Conservation (phyloP, 2,113 vertebrate species). For the human region GRCh38 chr2:107638501-107639000, state of each 20-base stretch:
- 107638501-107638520: not conserved
- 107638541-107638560: not conserved
- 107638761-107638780: not conserved
- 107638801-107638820: not conserved
- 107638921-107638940: not conserved
- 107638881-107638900: not conserved
- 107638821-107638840: not conserved
- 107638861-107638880: not conserved
- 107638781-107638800: not conserved
- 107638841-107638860: not conserved
- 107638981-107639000: not conserved
- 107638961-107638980: not conserved
- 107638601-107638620: not conserved
- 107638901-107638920: constrained; percentile 6
- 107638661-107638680: not conserved
- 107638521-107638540: not conserved
- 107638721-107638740: not conserved
- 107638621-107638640: not conserved
- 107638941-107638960: constrained; percentile 9
- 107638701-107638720: not conserved
- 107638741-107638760: not conserved
- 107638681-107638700: not conserved
- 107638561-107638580: not conserved
- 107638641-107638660: not conserved
- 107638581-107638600: not conserved